phyloP scores from a whole-genome alignment of 2,888 invertebrate genomes.

The Tromatobia lineatoria region DNA sequence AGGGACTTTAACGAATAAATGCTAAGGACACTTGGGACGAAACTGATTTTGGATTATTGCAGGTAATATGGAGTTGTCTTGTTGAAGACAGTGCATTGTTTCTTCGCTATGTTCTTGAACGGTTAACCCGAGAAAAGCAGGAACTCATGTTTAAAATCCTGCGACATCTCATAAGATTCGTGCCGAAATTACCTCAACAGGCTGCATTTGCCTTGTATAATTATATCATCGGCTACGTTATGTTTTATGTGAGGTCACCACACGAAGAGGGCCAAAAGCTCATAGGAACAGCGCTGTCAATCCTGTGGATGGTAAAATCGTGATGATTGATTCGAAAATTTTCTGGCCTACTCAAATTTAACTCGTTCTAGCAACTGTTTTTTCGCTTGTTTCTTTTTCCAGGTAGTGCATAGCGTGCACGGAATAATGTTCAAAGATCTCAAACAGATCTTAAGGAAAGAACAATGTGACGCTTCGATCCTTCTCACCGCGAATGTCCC shows the following conservation, averaged over 20 bases:
- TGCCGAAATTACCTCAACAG: conserved; percentile 97
- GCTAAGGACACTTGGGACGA: not conserved
- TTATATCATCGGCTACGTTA: conserved; percentile 99
- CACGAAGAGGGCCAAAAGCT: conserved; percentile 98
- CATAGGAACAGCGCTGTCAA: conserved; percentile 97
- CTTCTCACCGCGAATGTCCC: conserved; percentile 99
- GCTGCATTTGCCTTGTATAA: conserved; percentile 99
- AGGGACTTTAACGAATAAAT: not conserved
- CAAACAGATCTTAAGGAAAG: conserved; percentile 98
- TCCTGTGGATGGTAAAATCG: conserved; percentile 95
- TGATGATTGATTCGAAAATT: not conserved
- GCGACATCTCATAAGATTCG: conserved; percentile 96
- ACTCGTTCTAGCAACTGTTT: not conserved
- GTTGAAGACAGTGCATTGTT: conserved; percentile 99
- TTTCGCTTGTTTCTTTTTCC: conserved; percentile 46
- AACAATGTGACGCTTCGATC: conserved; percentile 99
- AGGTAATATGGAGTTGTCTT: conserved; percentile 98
- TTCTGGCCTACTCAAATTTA: not conserved
- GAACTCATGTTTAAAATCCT: conserved; percentile 97
- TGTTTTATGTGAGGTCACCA: conserved; percentile 99
- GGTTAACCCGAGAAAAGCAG: conserved; percentile 96
- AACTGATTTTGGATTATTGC: not conserved
- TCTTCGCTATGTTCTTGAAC: conserved; percentile 97
- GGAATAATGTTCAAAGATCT: conserved; percentile 99
- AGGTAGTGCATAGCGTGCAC: conserved; percentile 99